These are phyloP conservation scores for Mallotus villosus DNA, from an alignment of 2,797 vertebrate species.

Conservation along the genomic window DNA sequence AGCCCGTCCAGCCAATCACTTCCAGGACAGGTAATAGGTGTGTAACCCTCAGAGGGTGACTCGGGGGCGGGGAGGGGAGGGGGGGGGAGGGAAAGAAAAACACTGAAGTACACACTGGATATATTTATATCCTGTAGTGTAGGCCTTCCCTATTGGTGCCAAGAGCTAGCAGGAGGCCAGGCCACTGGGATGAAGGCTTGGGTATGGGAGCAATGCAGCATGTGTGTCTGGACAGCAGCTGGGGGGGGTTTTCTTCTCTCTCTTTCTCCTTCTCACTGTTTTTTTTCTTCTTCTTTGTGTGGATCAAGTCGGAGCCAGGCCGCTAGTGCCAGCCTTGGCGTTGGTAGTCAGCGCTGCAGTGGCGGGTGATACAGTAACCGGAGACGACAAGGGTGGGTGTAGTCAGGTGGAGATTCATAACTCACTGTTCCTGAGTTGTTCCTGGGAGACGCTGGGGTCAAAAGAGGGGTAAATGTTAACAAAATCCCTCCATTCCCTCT, in stretches of 20 bases:
- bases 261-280: constrained; percentile 42
- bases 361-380: constrained; percentile 61
- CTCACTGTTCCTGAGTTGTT: constrained; percentile 78
- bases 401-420: constrained; percentile 77
- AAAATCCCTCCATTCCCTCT: constrained; percentile 9
- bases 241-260: constrained; percentile 71
- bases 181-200: constrained; percentile 82
- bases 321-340: constrained; percentile 75
- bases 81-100: constrained; percentile 33
- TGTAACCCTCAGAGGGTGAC: constrained; percentile 18
- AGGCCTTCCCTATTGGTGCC: constrained; percentile 68
- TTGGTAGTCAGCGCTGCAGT: constrained; percentile 59
- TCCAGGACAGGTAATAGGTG: constrained; percentile 36
- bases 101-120: constrained; percentile 51
- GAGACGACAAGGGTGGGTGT: constrained; percentile 63
- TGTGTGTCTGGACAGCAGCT: constrained; percentile 96
- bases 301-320: constrained; percentile 79
- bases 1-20: constrained; percentile 29
- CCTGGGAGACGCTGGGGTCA: constrained; percentile 56
- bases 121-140: constrained; percentile 64
- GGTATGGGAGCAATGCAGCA: constrained; percentile 98
- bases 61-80: constrained; percentile 27
- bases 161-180: constrained; percentile 79
- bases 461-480: constrained; percentile 32
- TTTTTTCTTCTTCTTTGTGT: constrained; percentile 19